These are phyloP conservation scores for Sphecodes monilicornis DNA, from an alignment of 2,888 invertebrate genomes.

Conservation along the genomic window DNA sequence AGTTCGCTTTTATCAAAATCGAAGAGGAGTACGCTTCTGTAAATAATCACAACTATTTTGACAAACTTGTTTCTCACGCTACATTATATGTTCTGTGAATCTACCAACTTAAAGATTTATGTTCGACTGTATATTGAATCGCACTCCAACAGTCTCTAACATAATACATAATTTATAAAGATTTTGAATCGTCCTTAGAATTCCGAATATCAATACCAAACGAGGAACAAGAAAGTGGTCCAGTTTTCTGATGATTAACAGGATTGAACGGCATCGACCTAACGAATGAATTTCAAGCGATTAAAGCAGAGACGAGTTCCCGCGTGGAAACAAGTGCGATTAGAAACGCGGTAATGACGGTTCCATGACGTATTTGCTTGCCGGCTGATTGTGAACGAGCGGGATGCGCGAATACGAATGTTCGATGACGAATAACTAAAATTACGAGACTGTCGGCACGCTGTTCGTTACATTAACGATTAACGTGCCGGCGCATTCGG, in stretches of 20 bases:
- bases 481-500: slow-evolving; percentile 38
- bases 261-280: background rate
- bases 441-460: slow-evolving; percentile 58
- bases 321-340: slow-evolving; percentile 36
- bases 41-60: no score
- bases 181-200: background rate
- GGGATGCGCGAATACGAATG: slow-evolving; percentile 17
- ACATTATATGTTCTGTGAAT: no score
- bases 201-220: background rate
- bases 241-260: background rate
- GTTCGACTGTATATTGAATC: no score
- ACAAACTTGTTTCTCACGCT: no score
- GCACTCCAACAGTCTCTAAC: no score
- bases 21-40: no score
- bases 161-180: no score
- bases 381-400: slow-evolving; percentile 40
- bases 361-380: slow-evolving; percentile 35
- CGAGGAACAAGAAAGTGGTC: background rate
- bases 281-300: slow-evolving; percentile 15
- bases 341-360: slow-evolving; percentile 47
- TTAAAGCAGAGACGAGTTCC: slow-evolving; percentile 19
- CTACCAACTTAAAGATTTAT: no score
- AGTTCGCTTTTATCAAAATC: no score
- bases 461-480: slow-evolving; percentile 62
- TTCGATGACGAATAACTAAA: slow-evolving; percentile 55